Conservation (phyloP, 2,113 vertebrate genomes). For the Rhinolophus sinicus region DNA sequence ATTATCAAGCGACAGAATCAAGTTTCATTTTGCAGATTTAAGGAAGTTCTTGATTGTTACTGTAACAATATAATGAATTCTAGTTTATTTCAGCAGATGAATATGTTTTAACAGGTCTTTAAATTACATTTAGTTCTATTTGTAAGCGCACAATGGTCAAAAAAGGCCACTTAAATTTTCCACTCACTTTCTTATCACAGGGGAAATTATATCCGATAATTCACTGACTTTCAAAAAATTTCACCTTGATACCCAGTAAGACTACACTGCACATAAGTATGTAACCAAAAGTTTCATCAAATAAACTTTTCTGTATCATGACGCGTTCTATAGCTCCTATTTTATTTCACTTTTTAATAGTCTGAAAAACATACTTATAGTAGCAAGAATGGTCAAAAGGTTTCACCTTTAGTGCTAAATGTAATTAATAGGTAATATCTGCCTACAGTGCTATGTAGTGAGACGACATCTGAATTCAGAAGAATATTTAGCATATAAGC, state of each 20-base stretch:
- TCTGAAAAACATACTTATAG: neutral
- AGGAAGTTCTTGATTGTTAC: neutral
- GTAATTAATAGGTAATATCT: neutral
- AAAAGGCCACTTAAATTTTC: neutral
- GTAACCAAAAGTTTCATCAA: neutral
- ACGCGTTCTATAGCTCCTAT: neutral
- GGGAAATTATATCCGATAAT: neutral
- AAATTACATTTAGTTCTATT: neutral
- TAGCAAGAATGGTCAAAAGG: neutral
- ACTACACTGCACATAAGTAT: neutral
- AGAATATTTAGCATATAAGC: neutral
- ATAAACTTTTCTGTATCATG: neutral
- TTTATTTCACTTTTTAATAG: neutral
- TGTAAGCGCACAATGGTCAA: neutral
- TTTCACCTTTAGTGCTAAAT: conserved; percentile 3
- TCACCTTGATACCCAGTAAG: neutral
- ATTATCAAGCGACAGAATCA: neutral
- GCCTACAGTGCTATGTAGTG: neutral
- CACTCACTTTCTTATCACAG: neutral
- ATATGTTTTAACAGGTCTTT: neutral
- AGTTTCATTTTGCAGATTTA: neutral
- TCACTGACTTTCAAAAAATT: neutral
- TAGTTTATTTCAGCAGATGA: neutral
- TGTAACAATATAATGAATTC: neutral
- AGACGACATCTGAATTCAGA: conserved; percentile 16